Evolutionary conservation across 2,888 invertebrate species (phyloP), one percentile per base, ranked within the genome.

Genomic region (Petrolisthes cinctipes): DNA sequence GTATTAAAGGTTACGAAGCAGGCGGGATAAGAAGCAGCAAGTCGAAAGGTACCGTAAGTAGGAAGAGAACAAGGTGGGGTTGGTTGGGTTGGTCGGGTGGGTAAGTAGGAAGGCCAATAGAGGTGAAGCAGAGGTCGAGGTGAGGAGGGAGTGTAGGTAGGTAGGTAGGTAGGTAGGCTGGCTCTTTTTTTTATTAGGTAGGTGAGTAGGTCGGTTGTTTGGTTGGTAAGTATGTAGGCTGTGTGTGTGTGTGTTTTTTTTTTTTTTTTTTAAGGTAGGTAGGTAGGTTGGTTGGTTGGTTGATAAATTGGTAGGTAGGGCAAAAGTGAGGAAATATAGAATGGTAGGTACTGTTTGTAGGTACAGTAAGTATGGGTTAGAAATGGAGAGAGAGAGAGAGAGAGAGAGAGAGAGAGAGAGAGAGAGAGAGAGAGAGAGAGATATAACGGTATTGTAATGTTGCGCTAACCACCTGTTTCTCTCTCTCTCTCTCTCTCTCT

Each of bases 401-500:
- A 76, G 76, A 76, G 37, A 37, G 37, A 76, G 17, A 17, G 17
- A 61, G 61, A 17, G 17, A 61, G 9, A 61, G 61, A 17, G 61
- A 61, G 61, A 17, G 37, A 76, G 76, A 37, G 37, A 76, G 76
- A 76, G 37, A 37, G 76, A 37, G 37, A 76, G 76, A 17, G 61
- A 61, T 1, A 61, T 9, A 17, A 61, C 9, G 61, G 80, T 37
- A 3, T n/a, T 78, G 78, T 53, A 23, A 17, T 37, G 37, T 57
- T 20, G 17, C 57, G 54, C 80, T n/a, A 17, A 14, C 56, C 20
- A 17, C 57, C 57, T 57, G 6, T 80, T 20, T 56, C 57, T 80
- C 80, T 20, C 66, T 66, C 82, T 82, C 66, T 37, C 57, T 61
- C 37, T 56, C 51, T 66, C 68, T 82, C 82, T 66, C 57, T 57